Evolutionary conservation across 2,888 invertebrate genomes (phyloP), one percentile per base, ranked within the genome.

Genomic region (Drosophila pegasa): DNA sequence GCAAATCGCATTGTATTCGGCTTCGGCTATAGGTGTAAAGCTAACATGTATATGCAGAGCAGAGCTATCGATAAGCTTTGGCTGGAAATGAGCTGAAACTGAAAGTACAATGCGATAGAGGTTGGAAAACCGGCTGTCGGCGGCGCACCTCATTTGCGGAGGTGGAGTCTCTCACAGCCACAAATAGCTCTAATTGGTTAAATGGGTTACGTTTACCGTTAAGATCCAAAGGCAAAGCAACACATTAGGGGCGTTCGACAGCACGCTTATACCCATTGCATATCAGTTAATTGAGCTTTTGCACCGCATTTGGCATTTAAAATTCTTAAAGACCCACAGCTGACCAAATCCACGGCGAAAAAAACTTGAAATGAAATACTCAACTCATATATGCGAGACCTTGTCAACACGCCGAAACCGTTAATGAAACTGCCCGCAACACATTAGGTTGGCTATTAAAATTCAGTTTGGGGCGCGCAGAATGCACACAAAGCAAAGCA

Each of bases 121-220:
- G 52, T 45, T 65, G 37, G 35, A 45, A 61, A 69, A 69, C 62
- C 70, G 67, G 59, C 58, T 55, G 29, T 33, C 56, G 86, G 56
- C 82, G 71, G 56, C 82, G 71, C 82, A 78, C 82, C 82, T 70
- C 52, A 40, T 54, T 58, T 81, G 83, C 63, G 86, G 69, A 82
- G 88, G 88, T 85, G 88, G 88, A 82, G 82, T 76, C 82, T 80
- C 71, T 72, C 64, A 69, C 35, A 43, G 33, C 25, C 48, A n/a
- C 65, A 58, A 47, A 61, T 54, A 58, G 66, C 65, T 75, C 68
- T 78, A 85, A 78, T 87, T 76, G 72, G 70, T 71, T 69, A 75
- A 80, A 82, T 80, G 81, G 78, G 59, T 52, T 71, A 70, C 78
- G 45, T 45, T 45, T 70, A 60, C 68, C 62, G 59, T 70, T 29